Evolutionary conservation across 2,113 vertebrate genomes (phyloP), one percentile per base, ranked within the genome.

Genomic region (Clupea harengus): DNA sequence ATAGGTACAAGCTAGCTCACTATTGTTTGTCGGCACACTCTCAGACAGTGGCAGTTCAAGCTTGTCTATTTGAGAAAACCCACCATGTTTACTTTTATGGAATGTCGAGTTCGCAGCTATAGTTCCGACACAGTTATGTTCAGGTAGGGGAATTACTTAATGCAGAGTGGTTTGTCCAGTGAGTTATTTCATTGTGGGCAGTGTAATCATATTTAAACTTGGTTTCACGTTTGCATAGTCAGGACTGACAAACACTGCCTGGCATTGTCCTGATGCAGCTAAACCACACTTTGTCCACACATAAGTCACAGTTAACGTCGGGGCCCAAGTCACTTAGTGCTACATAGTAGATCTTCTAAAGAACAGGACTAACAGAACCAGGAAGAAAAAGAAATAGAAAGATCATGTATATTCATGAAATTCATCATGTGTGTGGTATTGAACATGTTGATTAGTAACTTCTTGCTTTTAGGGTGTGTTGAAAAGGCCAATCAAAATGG

Each of bases 401-500:
- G 54, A 20, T 20, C 18, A 57, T 57, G 54, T 6, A 57, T 6
- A 57, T 22, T 57, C 54, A 57, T 57, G 6, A 57, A 8, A 6
- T 47, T 1, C 8, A 49, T 49, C 20, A 22, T 22, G 54, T 20
- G 18, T 18, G 22, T 57, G 18, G 3, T 57, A 22, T 22, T 57
- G 20, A 75, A 75, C 9, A 75, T 75, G 67, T 39, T 75, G 67
- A 32, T 13, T 72, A 32, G 39, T 39, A 39, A 72, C 28, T 6
- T 32, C 10, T 75, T 75, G 67, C 67, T 32, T 32, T 28, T 67
- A 75, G 67, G 28, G 28, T 13, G 67, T 39, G 20, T 57, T 57
- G 20, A 22, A 57, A 57, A 57, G 54, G 20, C 54, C 22, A 82
- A 89, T 81, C 92, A 94, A 89, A 81, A 98, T 99, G 98, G 98